phyloP scores from a whole-genome alignment of 2,888 invertebrate species.

The Xestia xanthographa region DNA sequence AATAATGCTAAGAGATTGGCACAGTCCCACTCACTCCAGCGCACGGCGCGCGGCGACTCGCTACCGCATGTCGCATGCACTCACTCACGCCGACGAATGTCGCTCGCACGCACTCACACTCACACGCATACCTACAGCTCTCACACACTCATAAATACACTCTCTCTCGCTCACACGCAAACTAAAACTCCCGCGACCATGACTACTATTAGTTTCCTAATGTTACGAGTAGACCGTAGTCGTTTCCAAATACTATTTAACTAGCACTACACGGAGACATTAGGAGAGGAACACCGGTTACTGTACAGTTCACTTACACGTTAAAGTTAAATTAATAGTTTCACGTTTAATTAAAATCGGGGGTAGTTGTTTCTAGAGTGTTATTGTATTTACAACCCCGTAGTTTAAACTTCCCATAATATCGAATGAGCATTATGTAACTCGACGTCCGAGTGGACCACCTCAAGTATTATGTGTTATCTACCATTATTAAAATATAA shows the following conservation, averaged over 20 bases:
- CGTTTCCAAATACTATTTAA: conserved; percentile 81
- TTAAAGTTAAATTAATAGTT: conserved; percentile 82
- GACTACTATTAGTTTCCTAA: conserved; percentile 82
- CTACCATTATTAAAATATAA: conserved; percentile 88
- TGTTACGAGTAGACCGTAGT: conserved; percentile 82
- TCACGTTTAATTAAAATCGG: conserved; percentile 83
- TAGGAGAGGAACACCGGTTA: conserved; percentile 90
- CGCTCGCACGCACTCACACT: conserved; percentile 63
- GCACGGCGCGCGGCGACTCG: conserved; percentile 46
- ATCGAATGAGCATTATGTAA: conserved; percentile 86
- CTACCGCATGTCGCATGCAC: conserved; percentile 46
- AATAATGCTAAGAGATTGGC: conserved; percentile 89
- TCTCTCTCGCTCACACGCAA: conserved; percentile 70
- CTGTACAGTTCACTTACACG: conserved; percentile 87
- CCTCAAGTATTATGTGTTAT: conserved; percentile 78
- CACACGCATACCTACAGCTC: conserved; percentile 59
- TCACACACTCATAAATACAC: conserved; percentile 62
- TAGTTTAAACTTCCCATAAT: conserved; percentile 77
- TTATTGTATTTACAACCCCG: conserved; percentile 87
- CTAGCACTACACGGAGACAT: conserved; percentile 88
- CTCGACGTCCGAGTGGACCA: conserved; percentile 85
- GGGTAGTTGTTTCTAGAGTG: conserved; percentile 79
- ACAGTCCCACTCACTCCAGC: conserved; percentile 87
- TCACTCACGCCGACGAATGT: conserved; percentile 57
- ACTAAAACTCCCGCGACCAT: conserved; percentile 75